Evolutionary conservation across 2,888 invertebrate genomes (phyloP).

Genomic region (Pollenia labialis): DNA sequence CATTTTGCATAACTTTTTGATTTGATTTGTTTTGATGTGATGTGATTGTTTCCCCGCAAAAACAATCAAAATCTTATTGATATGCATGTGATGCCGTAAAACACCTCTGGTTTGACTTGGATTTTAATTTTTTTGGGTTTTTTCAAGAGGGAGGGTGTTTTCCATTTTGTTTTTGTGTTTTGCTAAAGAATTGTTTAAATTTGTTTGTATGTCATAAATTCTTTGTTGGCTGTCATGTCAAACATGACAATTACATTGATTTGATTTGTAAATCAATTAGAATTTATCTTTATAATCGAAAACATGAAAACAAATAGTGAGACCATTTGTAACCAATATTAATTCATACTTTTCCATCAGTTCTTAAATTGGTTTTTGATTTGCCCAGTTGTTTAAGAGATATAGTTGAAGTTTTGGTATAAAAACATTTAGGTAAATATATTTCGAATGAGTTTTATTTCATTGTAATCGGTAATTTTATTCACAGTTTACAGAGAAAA

Average conservation of each 20-base stretch:
- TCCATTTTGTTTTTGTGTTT: constrained; percentile 38
- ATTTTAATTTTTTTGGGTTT: constrained; percentile 23
- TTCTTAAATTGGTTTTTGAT: too few relatives aligned
- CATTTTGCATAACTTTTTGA: constrained; percentile 44
- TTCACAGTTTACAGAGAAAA: too few relatives aligned
- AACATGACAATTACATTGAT: constrained; percentile 68
- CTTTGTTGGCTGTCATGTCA: constrained; percentile 64
- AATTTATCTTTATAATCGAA: background rate
- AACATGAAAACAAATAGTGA: background rate
- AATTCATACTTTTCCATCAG: too few relatives aligned
- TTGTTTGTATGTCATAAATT: constrained; percentile 67
- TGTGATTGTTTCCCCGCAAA: constrained; percentile 51
- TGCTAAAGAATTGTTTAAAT: constrained; percentile 66
- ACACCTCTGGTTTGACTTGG: constrained; percentile 57
- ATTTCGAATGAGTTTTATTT: too few relatives aligned
- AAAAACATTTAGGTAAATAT: too few relatives aligned
- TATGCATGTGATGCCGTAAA: constrained; percentile 74
- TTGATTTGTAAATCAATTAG: constrained; percentile 62
- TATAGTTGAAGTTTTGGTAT: too few relatives aligned
- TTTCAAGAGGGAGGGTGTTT: constrained; percentile 57
- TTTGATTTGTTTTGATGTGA: constrained; percentile 70
- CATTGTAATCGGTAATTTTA: too few relatives aligned
- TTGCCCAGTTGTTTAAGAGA: too few relatives aligned
- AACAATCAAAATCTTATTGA: constrained; percentile 68
- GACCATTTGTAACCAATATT: too few relatives aligned